Base-by-base conservation (phyloP, 2,888 invertebrate genomes). In the Prosopocoilus inquinatus region DNA sequence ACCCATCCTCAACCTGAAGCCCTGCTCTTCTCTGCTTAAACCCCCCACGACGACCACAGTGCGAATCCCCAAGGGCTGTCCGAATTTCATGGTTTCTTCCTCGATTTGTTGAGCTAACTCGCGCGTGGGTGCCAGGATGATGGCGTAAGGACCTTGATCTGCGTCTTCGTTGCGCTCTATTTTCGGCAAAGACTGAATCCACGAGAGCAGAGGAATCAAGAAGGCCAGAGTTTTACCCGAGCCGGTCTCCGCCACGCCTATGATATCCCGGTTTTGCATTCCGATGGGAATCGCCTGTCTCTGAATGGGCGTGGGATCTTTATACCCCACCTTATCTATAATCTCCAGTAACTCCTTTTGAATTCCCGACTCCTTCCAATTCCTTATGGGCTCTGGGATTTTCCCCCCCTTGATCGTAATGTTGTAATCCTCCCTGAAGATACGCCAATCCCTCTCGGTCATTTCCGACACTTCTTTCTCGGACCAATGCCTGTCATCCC, bases 381-480 rank as follows among this genome's bases (percentile, higher is more conserved):
- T 87, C 34, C 99, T 84, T 55, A 99, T 87, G 0, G 99, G 99
- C 79, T 96, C 94, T 0, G 99, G 97, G 67, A 99, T 96, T 72
- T 84, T 89, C 1, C 99, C 99, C 62, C 96, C 84, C 78, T 99
- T 99, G 58, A 98, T 93, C 2, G 96, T 92, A 50, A 99, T 97
- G 73, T 96, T 99, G 76, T 96, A 99, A 79, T 99, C 99, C 78
- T 99, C 99, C 62, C 97, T 85, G 76, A 99, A 99, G 69, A 99
- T 99, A 76, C 99, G 87, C 99, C 99, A 99, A 81, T 99, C 99
- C 68, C 99, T 84, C 75, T 99, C 98, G 0, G 93, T 94, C 99
- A 99, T 99, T 77, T 98, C 96, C 49, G 88, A 87, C 0, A 89
- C 79, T 8, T 88, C 88, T 75, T 99, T 99, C 70, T 98, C 96